phyloP scores from a whole-genome alignment of 1,140 invertebrate species.

The Lepidurus couesii region DNA sequence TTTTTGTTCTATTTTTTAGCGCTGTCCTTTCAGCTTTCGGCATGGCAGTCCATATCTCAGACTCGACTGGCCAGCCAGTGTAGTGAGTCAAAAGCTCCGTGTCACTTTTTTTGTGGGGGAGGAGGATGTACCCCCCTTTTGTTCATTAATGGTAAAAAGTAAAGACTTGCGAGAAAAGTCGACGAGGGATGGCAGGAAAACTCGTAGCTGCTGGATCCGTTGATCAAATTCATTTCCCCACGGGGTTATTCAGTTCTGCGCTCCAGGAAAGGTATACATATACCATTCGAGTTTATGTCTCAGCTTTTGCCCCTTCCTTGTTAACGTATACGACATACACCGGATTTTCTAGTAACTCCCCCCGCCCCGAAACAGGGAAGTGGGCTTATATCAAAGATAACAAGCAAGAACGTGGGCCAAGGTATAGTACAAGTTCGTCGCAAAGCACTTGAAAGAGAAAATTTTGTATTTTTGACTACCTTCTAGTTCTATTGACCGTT shows the following conservation, averaged over 20 bases:
- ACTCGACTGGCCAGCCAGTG: neutral
- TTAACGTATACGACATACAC: neutral
- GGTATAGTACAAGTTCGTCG: neutral
- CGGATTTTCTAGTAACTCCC: neutral
- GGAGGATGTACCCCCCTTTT: neutral
- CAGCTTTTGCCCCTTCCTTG: neutral
- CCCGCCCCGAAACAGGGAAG: neutral
- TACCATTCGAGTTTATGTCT: neutral
- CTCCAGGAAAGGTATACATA: neutral
- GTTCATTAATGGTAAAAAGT: neutral
- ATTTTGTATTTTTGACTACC: too few species aligned
- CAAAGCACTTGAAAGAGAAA: neutral
- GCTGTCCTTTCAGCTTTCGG: neutral
- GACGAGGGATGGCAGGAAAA: neutral
- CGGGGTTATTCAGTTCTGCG: neutral
- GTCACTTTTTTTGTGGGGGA: neutral
- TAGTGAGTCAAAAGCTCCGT: neutral
- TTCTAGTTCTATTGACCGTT: too few species aligned
- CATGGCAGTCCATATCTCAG: slow-evolving; percentile 1
- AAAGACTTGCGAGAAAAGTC: neutral
- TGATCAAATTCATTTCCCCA: slow-evolving; percentile 22
- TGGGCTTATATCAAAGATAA: slow-evolving; percentile 19
- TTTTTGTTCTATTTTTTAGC: neutral
- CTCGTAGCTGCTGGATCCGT: neutral
- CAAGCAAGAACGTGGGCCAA: neutral